phyloP scores from a whole-genome alignment of 2,888 invertebrate genomes.

The Geophilus truncorum region DNA sequence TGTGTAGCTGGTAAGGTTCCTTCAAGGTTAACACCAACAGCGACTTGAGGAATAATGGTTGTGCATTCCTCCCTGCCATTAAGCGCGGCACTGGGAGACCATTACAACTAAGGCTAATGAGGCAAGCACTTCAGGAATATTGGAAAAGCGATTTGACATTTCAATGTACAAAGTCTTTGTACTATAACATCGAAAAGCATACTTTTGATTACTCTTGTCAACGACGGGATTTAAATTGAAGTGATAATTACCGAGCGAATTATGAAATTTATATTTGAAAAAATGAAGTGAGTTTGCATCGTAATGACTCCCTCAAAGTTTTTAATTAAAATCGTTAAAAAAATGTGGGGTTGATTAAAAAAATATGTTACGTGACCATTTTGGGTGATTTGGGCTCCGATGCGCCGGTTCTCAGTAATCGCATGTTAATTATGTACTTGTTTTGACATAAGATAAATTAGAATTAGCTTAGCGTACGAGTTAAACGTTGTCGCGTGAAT shows the following conservation, averaged over 20 bases:
- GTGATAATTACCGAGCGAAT: neutral
- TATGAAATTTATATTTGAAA: neutral
- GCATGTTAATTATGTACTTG: constrained; percentile 32
- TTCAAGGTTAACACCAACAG: constrained; percentile 27
- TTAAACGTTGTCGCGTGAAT: neutral
- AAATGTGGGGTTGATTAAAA: neutral
- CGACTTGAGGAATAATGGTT: constrained; percentile 27
- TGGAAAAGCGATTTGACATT: constrained; percentile 27
- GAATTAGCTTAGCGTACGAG: constrained; percentile 9
- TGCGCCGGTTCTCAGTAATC: constrained; percentile 2
- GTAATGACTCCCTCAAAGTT: neutral
- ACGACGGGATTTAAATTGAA: constrained; percentile 5
- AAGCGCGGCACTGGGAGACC: constrained; percentile 25
- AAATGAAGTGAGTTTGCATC: neutral
- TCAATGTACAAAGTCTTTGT: neutral
- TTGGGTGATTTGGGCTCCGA: neutral
- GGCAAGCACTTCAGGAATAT: constrained; percentile 25
- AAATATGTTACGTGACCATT: constrained; percentile 8
- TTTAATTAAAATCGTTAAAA: neutral
- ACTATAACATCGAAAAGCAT: constrained; percentile 7
- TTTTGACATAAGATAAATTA: constrained; percentile 33
- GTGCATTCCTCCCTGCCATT: constrained; percentile 27
- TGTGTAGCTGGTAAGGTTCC: constrained; percentile 25
- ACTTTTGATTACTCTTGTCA: constrained; percentile 20
- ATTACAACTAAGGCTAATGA: constrained; percentile 27